These are phyloP conservation scores for Pelagia noctiluca DNA, from an alignment of 30 jellyfish, hydroid and myxozoan species.

Conservation along the genomic window DNA sequence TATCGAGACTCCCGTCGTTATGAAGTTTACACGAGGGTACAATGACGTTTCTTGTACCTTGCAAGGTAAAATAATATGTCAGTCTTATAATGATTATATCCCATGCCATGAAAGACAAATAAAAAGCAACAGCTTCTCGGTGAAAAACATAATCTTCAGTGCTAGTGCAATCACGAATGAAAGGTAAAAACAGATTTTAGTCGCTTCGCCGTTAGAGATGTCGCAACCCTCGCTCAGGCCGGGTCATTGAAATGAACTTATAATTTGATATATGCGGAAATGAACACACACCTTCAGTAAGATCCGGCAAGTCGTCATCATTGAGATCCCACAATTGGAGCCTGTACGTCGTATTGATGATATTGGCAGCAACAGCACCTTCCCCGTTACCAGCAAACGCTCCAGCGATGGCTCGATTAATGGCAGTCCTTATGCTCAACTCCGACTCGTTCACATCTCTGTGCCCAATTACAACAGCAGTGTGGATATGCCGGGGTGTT, in stretches of 20 bases:
- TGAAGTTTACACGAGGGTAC: slow-evolving; percentile 85
- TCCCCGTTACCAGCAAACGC: slow-evolving; percentile 95
- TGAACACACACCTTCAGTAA: slow-evolving; percentile 64
- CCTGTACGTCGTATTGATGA: slow-evolving; percentile 89
- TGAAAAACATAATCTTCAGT: too few species aligned
- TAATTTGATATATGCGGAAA: too few species aligned
- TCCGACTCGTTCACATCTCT: slow-evolving; percentile 61
- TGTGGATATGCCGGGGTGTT: slow-evolving; percentile 83
- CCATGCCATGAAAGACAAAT: too few species aligned
- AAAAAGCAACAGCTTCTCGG: too few species aligned
- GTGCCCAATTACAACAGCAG: slow-evolving; percentile 83
- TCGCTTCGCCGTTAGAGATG: too few species aligned
- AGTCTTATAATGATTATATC: too few species aligned
- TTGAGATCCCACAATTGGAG: slow-evolving; percentile 87
- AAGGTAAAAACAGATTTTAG: too few species aligned
- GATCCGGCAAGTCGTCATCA: slow-evolving; percentile 33
- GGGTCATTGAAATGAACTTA: too few species aligned
- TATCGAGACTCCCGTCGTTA: slow-evolving; percentile 90
- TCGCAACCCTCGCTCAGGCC: too few species aligned
- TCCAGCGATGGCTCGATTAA: slow-evolving; percentile 93
- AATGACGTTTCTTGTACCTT: slow-evolving; percentile 60
- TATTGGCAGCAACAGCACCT: slow-evolving; percentile 95
- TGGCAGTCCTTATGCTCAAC: slow-evolving; percentile 79
- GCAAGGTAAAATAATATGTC: background rate
- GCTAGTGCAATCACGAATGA: too few species aligned